Conservation (phyloP, 2,797 vertebrate species). For the Paedocypris micromegethes region DNA sequence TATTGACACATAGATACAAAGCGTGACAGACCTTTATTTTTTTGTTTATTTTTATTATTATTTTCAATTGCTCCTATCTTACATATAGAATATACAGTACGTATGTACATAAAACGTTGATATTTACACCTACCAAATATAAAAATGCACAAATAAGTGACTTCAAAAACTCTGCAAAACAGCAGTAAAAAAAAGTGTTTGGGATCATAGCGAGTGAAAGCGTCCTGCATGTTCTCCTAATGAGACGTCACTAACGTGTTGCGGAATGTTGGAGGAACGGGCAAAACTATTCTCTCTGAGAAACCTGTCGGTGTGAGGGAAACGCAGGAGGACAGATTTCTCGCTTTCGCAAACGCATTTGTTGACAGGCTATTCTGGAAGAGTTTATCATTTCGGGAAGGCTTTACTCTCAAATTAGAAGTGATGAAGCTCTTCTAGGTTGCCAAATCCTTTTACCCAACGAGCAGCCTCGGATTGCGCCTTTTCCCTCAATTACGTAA, state of each 20-base stretch:
- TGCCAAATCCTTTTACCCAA: conserved; percentile 63
- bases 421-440: conserved; percentile 59
- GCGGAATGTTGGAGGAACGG: conserved; percentile 71
- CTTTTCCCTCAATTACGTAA: conserved; percentile 60
- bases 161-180: too few species aligned
- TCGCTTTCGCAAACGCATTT: conserved; percentile 64
- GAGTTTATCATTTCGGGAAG: conserved; percentile 64
- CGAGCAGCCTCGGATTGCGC: conserved; percentile 55
- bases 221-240: conserved; percentile 76
- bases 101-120: too few species aligned
- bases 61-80: too few species aligned
- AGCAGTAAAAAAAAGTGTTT: too few species aligned
- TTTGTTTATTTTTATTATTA: too few species aligned
- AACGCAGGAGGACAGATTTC: conserved; percentile 71
- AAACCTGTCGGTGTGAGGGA: conserved; percentile 76
- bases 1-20: too few species aligned
- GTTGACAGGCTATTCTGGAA: conserved; percentile 68
- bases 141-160: too few species aligned
- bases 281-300: conserved; percentile 68
- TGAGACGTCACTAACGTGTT: conserved; percentile 77
- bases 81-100: too few species aligned
- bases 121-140: too few species aligned
- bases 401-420: conserved; percentile 65
- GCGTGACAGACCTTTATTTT: too few species aligned
- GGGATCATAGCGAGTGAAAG: too few species aligned